Base-by-base conservation (phyloP, 1,140 invertebrate species). In the Pseudomyrmex flavicornis region DNA sequence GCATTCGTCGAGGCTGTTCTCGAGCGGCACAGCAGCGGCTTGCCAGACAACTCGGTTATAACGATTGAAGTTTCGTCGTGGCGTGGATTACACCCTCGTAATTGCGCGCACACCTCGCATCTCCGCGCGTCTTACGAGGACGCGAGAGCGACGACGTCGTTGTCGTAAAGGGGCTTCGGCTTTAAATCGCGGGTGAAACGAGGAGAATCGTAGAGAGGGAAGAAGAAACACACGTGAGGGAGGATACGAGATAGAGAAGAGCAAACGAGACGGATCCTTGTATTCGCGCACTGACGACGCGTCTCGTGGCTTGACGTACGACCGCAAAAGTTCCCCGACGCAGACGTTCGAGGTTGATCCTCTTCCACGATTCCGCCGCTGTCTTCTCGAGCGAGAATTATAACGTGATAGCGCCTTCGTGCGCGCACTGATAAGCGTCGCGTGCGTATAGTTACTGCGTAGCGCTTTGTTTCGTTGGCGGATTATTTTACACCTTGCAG, bases 51-150 rank as follows among this genome's bases (percentile, higher is more conserved):
- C 87, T 91, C 88, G 84, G 86, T 91, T 90, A 89, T 91, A 91
- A 91, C 90, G 90, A 91, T 91, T 90, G 87, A 91, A 91, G 91
- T 91, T 91, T 89, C 84, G 79, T 83, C 84, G 73, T 85, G 59
- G 68, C 86, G 69, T 88, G 69, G 87, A 88, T 89, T 80, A 88
- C 87, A 80, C 85, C 69, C 84, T 88, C 84, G 86, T 88, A 88
- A 88, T 88, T 88, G 85, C 73, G 58, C 20, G 86, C 72, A 82
- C 77, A 73, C 83, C 76, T 87, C 68, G 66, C 52, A 15, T 65
- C 52, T 65, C 54, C 46, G 35, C 35, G 59, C 66, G 20, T 70
- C 77, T 82, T 70, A 70, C 26, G 26, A 62, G 70, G 44, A 62
- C 52, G 52, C 5, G 50, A 44, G 52, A 22, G 26, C 10, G 69